Base-by-base conservation (phyloP, 1,140 invertebrate species). In the Pomacea maculata region DNA sequence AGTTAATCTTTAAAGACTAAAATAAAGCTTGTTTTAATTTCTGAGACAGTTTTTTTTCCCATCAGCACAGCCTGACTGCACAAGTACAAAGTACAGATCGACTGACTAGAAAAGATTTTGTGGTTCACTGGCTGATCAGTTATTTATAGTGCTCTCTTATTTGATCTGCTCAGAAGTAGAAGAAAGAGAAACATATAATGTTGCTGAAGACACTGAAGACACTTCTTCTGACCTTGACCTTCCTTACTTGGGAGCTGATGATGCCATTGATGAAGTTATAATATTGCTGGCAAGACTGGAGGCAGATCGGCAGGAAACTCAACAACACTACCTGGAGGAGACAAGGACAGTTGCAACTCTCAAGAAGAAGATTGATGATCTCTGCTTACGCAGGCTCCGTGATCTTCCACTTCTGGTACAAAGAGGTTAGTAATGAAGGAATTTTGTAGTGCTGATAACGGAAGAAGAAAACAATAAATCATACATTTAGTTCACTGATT, bases 211-310 rank as follows among this genome's bases (percentile, higher is more conserved):
- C 11, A 61, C 34, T 45, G 8, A 61, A 17, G 57, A 61, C 11
- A 61, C 11, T 4, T 61, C 57, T 14, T 61, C 57, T 61, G 57
- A 61, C 15, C n/a, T 77, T 1, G 83, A 83, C 1, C 75, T 88
- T n/a, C 89, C 89, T 29, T 90, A 88, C 81, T 83, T 90, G 21
- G 90, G 89, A n/a, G 88, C 88, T 45, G 87, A 90, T 57, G 88
- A 90, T 57, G 90, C 89, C 0, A 85, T 90, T 63, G 86, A 88
- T 54, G 90, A 91, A 82, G 87, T 89, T 8, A 82, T 90, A 21
- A 86, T 85, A 0, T 79, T 91, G 75, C 71, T 91, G 57, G 89
- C 88, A 21, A 78, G 88, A 57, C 83, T 91, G 9, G 90, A 91
- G 78, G 88, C 85, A 77, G 89, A 91, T 61, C 75, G 89, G 21